Evolutionary conservation across 2,113 vertebrate genomes (phyloP), one percentile per base, ranked within the genome.

Genomic region (Hystrix brachyura): DNA sequence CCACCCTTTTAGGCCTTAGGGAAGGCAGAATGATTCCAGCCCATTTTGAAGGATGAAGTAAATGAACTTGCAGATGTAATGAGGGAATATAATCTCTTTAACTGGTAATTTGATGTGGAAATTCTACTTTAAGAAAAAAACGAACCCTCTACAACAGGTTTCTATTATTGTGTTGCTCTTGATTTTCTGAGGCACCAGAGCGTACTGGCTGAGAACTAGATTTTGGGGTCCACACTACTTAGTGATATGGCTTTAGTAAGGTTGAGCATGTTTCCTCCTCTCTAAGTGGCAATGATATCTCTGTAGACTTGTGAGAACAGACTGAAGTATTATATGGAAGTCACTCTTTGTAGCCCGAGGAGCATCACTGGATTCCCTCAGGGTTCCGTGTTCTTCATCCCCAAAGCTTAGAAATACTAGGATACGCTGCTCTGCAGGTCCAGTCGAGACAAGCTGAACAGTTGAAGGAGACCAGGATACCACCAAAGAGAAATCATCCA

Each of bases 31-130:
- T 76, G 69, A 87, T 86, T 80, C 69, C 90, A 84, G 93, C 48
- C 48, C 43, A 76, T 76, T 87, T 67, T 76, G 34, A 91, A 48
- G 17, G 34, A 59, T 67, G 60, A 64, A 43, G 32, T 55, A 60
- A 94, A 91, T 74, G 43, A 86, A 38, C 59, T 93, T 51, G n/a
- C n/a, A 78, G 34, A 38, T 87, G 11, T 76, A 55, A 87, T 64
- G 34, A 74, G 74, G 38, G 60, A 51, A 78, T 51, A 78, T 32
- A 78, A 46, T 29, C 74, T 17, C 46, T 78, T 29, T 48, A 76
- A 48, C 43, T 78, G 46, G 46, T 51, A 51, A 78, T 78, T 78
- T 92, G n/a, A 86, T 91, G 51, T 62, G 34, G 59, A 92, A 86
- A 72, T 87, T 86, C 71, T 96, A 87, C 48, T 95, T 18, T 51